Evolutionary conservation across 2,113 vertebrate genomes (phyloP).

Genomic region (Onychostoma macrolepis): DNA sequence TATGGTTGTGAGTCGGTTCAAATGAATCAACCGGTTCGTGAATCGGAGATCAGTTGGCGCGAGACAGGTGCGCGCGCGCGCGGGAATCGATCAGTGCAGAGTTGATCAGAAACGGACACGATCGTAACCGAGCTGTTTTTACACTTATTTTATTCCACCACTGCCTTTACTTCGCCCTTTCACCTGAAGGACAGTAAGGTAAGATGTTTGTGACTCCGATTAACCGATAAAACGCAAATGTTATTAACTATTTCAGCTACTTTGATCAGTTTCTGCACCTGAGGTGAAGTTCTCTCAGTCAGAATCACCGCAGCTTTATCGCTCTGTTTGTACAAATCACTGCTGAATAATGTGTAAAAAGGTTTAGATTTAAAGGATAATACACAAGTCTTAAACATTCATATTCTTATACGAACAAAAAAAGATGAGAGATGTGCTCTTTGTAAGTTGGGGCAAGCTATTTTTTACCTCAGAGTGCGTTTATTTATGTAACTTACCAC

Average conservation of each 20-base stretch:
- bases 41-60: not conserved
- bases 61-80: not conserved
- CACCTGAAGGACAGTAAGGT: not conserved
- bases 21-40: not conserved
- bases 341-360: not conserved
- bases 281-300: not conserved
- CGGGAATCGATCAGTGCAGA: not conserved
- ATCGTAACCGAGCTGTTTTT: not conserved
- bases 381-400: not conserved
- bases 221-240: not conserved
- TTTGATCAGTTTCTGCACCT: not conserved
- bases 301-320: not conserved
- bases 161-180: not conserved
- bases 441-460: not conserved
- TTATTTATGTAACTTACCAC: not conserved
- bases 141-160: not conserved
- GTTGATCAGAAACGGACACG: not conserved
- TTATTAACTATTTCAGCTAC: not conserved
- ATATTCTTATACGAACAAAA: not conserved
- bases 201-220: not conserved
- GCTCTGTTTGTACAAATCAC: not conserved
- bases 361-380: not conserved
- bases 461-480: not conserved
- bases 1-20: not conserved
- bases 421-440: not conserved